A percentile compares a stretch with the other conserved stretches of the same genome.
Evolutionary conservation across 2,797 vertebrate genomes (phyloP).

Genomic region (Enteromius thamalakanensis): DNA sequence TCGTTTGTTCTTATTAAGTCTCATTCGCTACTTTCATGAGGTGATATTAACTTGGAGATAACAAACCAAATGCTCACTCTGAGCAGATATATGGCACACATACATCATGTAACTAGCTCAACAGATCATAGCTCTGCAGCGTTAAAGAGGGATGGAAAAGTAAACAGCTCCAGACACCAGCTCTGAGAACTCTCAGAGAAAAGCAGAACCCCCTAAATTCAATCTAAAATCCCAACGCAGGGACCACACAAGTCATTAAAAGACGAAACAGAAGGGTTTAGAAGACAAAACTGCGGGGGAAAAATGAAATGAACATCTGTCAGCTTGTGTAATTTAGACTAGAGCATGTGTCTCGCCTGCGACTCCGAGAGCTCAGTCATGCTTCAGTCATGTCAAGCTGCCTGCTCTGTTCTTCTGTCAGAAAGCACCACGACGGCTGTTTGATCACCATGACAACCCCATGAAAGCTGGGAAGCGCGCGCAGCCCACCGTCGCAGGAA

Average conservation of each 20-base stretch:
- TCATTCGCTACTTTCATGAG: background rate
- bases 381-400: constrained; percentile 53
- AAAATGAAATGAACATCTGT: constrained; percentile 20
- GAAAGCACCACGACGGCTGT: constrained; percentile 30
- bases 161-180: background rate
- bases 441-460: constrained; percentile 52
- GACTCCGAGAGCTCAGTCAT: constrained; percentile 17
- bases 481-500: constrained; percentile 37
- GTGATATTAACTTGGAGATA: background rate
- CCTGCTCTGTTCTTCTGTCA: constrained; percentile 50
- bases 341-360: constrained; percentile 17
- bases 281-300: background rate
- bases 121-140: background rate
- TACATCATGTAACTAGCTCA: background rate
- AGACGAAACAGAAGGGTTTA: constrained; percentile 10
- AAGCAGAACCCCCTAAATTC: background rate
- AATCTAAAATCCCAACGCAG: constrained; percentile 6
- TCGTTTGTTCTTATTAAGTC: background rate
- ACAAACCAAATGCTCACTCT: background rate
- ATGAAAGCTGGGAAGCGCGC: constrained; percentile 1
- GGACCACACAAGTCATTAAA: constrained; percentile 32
- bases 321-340: constrained; percentile 17
- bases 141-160: background rate
- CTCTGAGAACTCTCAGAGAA: constrained; percentile 11
- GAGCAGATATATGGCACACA: background rate